Conservation (phyloP, 2,113 vertebrate species). For the Spea multiplicata region DNA sequence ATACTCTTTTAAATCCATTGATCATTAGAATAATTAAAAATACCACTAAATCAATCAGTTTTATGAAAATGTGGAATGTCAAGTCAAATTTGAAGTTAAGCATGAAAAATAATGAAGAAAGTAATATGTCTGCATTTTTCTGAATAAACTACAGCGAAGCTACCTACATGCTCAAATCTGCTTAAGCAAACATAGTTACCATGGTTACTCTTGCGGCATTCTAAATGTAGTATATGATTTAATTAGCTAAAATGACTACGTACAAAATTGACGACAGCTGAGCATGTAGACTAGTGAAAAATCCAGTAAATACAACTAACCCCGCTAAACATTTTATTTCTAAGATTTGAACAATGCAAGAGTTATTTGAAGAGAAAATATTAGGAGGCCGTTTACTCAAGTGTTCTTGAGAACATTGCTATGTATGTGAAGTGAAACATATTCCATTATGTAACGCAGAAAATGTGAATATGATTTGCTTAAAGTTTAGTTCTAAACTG, state of each 20-base stretch:
- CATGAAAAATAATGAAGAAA: constrained; percentile 15
- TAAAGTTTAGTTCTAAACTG: no score
- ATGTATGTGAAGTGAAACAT: no score
- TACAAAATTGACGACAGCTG: constrained; percentile 53
- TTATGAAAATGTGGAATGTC: not conserved
- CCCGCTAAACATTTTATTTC: not conserved
- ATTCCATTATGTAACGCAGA: no score
- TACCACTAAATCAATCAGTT: not conserved
- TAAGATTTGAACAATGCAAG: not conserved
- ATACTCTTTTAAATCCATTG: no score
- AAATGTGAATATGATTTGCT: no score
- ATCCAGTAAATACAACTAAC: constrained; percentile 49
- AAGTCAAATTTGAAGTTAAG: not conserved
- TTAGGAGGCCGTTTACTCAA: no score
- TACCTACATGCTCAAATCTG: constrained; percentile 47
- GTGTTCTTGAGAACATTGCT: no score
- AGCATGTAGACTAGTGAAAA: constrained; percentile 55
- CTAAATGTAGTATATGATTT: constrained; percentile 59
- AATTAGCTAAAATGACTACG: constrained; percentile 55
- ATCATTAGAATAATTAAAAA: not conserved
- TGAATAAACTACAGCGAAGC: constrained; percentile 52
- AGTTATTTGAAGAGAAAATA: no score
- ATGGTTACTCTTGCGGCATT: constrained; percentile 56
- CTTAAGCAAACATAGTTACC: constrained; percentile 58
- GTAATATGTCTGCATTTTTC: constrained; percentile 23